Base-by-base conservation (phyloP, 2,797 vertebrate genomes). In the Astyanax mexicanus region DNA sequence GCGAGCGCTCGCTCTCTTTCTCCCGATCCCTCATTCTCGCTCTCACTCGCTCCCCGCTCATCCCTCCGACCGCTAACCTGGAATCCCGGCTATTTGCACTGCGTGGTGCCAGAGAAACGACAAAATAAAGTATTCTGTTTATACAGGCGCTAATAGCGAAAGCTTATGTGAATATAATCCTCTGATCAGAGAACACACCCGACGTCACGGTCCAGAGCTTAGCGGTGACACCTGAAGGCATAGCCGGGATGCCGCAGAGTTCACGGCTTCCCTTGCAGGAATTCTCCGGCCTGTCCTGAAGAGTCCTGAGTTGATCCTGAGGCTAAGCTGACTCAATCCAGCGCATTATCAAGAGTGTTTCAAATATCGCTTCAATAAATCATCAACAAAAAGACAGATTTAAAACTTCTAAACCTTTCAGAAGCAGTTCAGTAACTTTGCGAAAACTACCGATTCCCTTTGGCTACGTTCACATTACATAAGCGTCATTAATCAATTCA, bases 111-210 rank as follows among this genome's bases (percentile, higher is more conserved):
- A 75, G 29, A 54, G 70, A 74, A 80, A 77, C 72, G 75, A 80
- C 72, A 72, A 21, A 75, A 69, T 72, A 15, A 80, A 64, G 58
- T 47, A 66, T 74, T 78, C 57, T 75, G 78, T 83, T 75, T 73
- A 78, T 45, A 61, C 51, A 54, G 68, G 61, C 17, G 6, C 52
- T 71, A 71, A 71, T 71, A 45, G 66, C 45, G 15, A 69, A 67
- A 68, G 62, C 47, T 52, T 68, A 61, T 38, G 69, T 69, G 44
- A 61, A 52, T 58, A 72, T 75, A 66, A 80, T 75, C 68, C 75
- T 29, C 32, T 10, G 52, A 61, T 76, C 68, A 72, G 32, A 45
- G 35, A 72, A 19, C 55, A 58, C 69, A 51, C 61, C 52, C 64
- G 13, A 47, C 23, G 69, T 72, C 75, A 64, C 21, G 42, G 27